Evolutionary conservation across 2,797 vertebrate genomes (phyloP).

Genomic region (Pipistrellus pipistrellus): DNA sequence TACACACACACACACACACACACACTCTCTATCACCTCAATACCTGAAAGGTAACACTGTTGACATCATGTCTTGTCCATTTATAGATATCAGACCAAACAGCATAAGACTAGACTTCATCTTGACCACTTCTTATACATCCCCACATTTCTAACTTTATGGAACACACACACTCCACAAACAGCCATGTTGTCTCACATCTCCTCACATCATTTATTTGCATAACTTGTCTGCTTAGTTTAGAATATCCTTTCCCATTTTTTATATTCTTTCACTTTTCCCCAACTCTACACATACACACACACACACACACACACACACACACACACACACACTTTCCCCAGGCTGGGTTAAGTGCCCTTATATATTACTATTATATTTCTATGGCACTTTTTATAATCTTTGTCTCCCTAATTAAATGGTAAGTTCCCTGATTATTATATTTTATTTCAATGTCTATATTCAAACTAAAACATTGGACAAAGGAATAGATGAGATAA

Average conservation of each 20-base stretch:
- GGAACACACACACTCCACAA: not conserved
- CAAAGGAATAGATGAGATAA: not conserved
- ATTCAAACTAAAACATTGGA: not conserved
- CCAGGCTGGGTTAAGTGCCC: not conserved
- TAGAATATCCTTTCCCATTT: not conserved
- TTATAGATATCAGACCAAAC: not conserved
- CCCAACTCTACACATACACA: not conserved
- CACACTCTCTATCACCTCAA: not conserved
- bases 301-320: not conserved
- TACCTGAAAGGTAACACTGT: not conserved
- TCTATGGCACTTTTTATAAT: not conserved
- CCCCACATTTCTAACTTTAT: not conserved
- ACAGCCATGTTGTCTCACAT: rapidly evolving
- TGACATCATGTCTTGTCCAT: not conserved
- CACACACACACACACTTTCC: not conserved
- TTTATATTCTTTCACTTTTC: not conserved
- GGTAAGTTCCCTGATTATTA: not conserved
- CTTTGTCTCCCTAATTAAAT: not conserved
- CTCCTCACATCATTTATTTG: not conserved
- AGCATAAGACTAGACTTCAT: not conserved
- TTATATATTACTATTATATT: not conserved
- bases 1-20: not conserved
- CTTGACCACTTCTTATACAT: rapidly evolving
- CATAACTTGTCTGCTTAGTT: not conserved
- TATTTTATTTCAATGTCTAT: conserved; percentile 39